A percentile compares a stretch with the other conserved stretches of the same genome.
Conservation (phyloP, 1,140 invertebrate genomes). For the Rhopalosiphum padi region DNA sequence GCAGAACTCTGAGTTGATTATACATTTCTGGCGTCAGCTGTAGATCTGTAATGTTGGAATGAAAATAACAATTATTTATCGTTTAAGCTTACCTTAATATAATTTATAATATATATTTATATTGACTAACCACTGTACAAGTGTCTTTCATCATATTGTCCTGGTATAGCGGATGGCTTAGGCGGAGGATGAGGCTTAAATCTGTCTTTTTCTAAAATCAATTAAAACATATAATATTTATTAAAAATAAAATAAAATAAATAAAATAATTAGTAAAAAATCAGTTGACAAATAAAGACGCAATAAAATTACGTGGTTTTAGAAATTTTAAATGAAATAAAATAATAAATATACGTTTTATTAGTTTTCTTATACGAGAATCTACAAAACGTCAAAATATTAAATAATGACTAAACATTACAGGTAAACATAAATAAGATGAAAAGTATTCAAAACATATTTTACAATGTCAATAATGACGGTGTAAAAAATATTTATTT, state of each 20-base stretch:
- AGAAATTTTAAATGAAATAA: neutral
- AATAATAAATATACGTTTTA: neutral
- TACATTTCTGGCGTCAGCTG: constrained; percentile 85
- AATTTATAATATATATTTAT: too few relatives aligned
- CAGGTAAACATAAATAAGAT: neutral
- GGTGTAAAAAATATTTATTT: neutral
- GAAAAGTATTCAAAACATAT: neutral
- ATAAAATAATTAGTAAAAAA: neutral
- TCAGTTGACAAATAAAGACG: neutral
- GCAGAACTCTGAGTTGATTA: constrained; percentile 81
- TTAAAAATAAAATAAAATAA: too few relatives aligned
- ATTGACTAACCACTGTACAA: constrained; percentile 65
- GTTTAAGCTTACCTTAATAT: neutral
- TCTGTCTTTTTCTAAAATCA: constrained; percentile 75
- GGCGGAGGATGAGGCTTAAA: constrained; percentile 84
- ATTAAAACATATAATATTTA: neutral
- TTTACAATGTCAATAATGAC: neutral
- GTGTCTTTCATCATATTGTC: constrained; percentile 69
- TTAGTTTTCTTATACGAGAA: neutral
- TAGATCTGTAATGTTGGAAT: constrained; percentile 65
- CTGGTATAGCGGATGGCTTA: constrained; percentile 76
- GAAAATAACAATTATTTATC: neutral
- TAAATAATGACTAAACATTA: neutral
- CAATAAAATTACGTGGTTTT: neutral
- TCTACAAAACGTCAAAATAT: neutral